These are phyloP conservation scores for Phrixothrix hirtus DNA, from an alignment of 2,888 invertebrate genomes.

Conservation along the genomic window DNA sequence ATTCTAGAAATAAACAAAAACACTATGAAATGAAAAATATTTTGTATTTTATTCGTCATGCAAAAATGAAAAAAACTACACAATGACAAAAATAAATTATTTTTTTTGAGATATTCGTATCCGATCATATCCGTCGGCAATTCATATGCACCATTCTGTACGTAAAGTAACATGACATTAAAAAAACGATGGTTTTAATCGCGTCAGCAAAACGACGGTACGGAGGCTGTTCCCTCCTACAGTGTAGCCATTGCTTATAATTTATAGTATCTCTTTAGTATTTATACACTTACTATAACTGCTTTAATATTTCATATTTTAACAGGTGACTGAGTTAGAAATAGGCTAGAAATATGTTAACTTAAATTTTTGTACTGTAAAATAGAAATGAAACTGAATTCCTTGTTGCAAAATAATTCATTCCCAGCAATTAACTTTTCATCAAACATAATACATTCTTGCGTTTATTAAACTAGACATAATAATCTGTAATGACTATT, in stretches of 20 bases:
- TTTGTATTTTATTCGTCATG: too few relatives aligned
- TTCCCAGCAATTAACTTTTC: too few relatives aligned
- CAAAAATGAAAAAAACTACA: too few relatives aligned
- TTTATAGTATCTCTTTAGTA: constrained; percentile 51
- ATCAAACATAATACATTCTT: too few relatives aligned
- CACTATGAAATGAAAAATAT: too few relatives aligned
- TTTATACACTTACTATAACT: constrained; percentile 51
- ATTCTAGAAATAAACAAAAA: too few relatives aligned
- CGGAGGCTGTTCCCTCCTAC: constrained; percentile 42
- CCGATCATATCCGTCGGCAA: constrained; percentile 23
- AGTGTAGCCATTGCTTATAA: constrained; percentile 42
- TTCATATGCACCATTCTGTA: constrained; percentile 33
- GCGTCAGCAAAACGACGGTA: constrained; percentile 37
- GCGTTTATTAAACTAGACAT: too few relatives aligned
- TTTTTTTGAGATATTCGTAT: constrained; percentile 23
- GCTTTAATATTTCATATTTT: constrained; percentile 50
- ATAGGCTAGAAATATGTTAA: constrained; percentile 27
- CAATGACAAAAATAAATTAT: constrained; percentile 27
- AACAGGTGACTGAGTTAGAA: constrained; percentile 41
- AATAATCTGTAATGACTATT: too few relatives aligned
- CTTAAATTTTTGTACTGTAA: constrained; percentile 9
- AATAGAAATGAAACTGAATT: too few relatives aligned
- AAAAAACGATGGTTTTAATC: constrained; percentile 32
- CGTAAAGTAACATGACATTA: constrained; percentile 33
- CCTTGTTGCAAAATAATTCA: too few relatives aligned